Evolutionary conservation across 2,888 invertebrate genomes (phyloP), one percentile per base, ranked within the genome.

Genomic region (Pocota personata): DNA sequence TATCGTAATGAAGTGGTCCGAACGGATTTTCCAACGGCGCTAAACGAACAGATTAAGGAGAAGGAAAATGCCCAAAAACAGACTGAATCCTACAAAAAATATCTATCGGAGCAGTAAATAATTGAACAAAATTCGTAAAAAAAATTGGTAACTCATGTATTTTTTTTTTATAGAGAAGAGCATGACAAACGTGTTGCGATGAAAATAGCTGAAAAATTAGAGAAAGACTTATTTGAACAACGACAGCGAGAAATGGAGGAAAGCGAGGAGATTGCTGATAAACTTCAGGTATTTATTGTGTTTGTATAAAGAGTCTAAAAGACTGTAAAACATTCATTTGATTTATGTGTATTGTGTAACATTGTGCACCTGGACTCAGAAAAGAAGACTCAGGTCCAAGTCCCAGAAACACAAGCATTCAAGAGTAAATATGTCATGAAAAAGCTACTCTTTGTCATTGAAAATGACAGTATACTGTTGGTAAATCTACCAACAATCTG

Each of bases 11-110:
- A 96, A 3, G 94, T 95, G 72, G 96, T 97, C 5, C 93, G 97
- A 46, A 95, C 96, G 90, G 97, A 97, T 92, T 94, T 96, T 89
- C 96, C 96, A 4, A 94, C 94, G 89, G 97, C 97, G 1, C 93
- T 95, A 87, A 94, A 95, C 87, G 96, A 96, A 88, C 97, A 97
- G 91, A 92, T 94, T 69, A 94, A 95, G 89, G 96, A 96, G 90
- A 95, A 95, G 89, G 93, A 94, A 88, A 93, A 95, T 89, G 95
- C 95, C 0, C 94, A 95, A 89, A 93, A 94, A 80, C 94, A 94
- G 24, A 94, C 94, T 89, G 93, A 95, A 87, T 95, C 95, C 77
- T 92, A 92, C 71, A 88, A 92, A 8, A 87, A 90, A 82, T 90
- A 89, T 69, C 79, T 92, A 27, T 94, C 94, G 40, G 95, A 95